These are phyloP conservation scores for Corythornis madagascariensis DNA, from an alignment of 2,113 vertebrate species.

Conservation along the genomic window DNA sequence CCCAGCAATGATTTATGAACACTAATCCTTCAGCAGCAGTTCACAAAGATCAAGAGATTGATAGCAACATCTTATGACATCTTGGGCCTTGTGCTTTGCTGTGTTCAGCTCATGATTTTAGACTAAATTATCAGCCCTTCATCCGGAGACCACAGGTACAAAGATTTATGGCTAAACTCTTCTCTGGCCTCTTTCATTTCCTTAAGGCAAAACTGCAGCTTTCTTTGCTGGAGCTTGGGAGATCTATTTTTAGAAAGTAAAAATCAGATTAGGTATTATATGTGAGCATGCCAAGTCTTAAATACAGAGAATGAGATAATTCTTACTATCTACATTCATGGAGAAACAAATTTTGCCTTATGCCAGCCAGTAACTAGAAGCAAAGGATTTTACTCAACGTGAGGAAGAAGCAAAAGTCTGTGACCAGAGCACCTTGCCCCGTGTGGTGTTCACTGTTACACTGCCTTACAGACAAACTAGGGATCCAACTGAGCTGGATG, in stretches of 20 bases:
- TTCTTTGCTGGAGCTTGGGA: not conserved
- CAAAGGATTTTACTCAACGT: not conserved
- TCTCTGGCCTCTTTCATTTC: not conserved
- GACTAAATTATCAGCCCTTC: conserved; percentile 2
- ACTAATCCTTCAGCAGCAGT: conserved; percentile 27
- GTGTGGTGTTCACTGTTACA: not conserved
- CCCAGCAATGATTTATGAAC: conserved; percentile 7
- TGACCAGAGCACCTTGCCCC: not conserved
- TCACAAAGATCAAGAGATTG: conserved; percentile 1
- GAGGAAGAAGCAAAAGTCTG: not conserved
- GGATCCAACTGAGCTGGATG: not conserved
- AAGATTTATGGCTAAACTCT: conserved; percentile 48
- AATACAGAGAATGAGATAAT: not conserved
- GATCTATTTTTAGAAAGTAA: conserved; percentile 4
- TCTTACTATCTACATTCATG: not conserved
- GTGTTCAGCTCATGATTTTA: not conserved
- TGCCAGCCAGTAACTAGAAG: not conserved
- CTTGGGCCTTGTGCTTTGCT: not conserved
- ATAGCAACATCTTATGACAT: conserved; percentile 30
- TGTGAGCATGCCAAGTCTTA: not conserved
- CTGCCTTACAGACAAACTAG: not conserved
- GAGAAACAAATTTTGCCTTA: not conserved
- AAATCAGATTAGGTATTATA: not conserved
- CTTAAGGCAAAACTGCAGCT: not conserved
- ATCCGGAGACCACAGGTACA: not conserved